Percentiles rank a stretch among this genome's conserved stretches.
phyloP scores from a whole-genome alignment of 2,888 invertebrate species.

The Pammene aurita region DNA sequence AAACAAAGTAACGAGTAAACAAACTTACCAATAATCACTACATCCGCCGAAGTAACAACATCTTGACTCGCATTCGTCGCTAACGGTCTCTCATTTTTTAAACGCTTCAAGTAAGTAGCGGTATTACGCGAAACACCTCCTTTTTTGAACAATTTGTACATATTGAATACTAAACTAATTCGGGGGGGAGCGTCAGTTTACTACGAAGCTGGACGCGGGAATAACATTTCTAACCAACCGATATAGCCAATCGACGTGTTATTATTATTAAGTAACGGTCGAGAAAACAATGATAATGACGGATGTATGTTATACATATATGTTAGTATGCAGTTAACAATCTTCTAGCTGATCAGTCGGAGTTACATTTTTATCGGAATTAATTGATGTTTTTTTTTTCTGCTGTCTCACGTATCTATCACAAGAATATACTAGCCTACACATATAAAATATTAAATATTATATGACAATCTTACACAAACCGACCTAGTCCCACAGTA shows the following conservation, averaged over 20 bases:
- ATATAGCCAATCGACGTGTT: not conserved
- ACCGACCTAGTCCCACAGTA: too few species aligned
- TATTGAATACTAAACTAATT: constrained; percentile 51
- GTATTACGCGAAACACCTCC: constrained; percentile 56
- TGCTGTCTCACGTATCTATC: not conserved
- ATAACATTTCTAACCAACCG: constrained; percentile 31
- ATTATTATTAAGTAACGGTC: constrained; percentile 30
- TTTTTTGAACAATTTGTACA: constrained; percentile 71
- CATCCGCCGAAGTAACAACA: constrained; percentile 85
- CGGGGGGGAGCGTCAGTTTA: constrained; percentile 41
- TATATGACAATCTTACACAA: too few species aligned
- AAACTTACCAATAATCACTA: constrained; percentile 87
- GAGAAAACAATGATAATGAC: constrained; percentile 35
- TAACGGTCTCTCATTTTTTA: constrained; percentile 53
- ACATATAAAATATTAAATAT: too few species aligned
- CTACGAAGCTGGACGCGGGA: constrained; percentile 44
- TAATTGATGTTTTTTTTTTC: constrained; percentile 24
- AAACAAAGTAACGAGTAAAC: constrained; percentile 1
- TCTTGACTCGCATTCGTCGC: constrained; percentile 59
- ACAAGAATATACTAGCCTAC: not conserved
- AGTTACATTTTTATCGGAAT: constrained; percentile 35
- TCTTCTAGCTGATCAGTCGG: constrained; percentile 34
- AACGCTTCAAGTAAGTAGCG: constrained; percentile 58
- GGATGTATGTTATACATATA: not conserved
- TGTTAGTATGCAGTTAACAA: constrained; percentile 23